Base-by-base conservation (phyloP, 2,888 invertebrate species). In the Allophyes oxyacanthae region DNA sequence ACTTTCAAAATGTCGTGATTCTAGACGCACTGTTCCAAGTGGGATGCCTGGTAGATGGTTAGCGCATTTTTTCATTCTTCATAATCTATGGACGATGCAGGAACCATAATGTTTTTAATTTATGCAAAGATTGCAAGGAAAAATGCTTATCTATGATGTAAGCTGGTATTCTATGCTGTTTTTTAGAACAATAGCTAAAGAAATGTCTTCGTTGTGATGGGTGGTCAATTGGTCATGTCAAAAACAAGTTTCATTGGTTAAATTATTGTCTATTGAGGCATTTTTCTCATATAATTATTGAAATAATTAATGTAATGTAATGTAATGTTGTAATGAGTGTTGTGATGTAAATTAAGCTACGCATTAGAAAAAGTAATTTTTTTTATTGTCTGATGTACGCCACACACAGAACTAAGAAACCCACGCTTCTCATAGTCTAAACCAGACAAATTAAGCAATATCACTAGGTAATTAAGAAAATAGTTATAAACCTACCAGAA, bases 101-200 rank as follows among this genome's bases (percentile, higher is more conserved):
- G 28, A 36, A 41, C n/a, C 44, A 48, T 66, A 67, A 38, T 42
- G 46, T 58, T 66, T 55, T 66, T 45, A 72, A 66, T 72, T 66
- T 66, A 66, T 66, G 48, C 68, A 59, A 41, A 40, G 44, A n/a
- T n/a, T n/a, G n/a, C n/a, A n/a, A n/a, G n/a, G n/a, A n/a, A n/a
- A n/a, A n/a, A n/a, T 4, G 20, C 20, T 20, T 20, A 20, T 20
- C 20, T 4, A 3, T 20, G 20, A 3, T 20, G 20, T 10, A 32
- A 32, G n/a, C 2, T 32, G 8, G 1, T 10, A 0, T 15, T 10
- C 10, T 15, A 15, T 37, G 37, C 20, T 20, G 2, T 20, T 3
- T n/a, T 20, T 37, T 14, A 10, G 32, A 8, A 37, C 13, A 45
- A 25, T 30, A 34, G n/a, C 34, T 13, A 1, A 46, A 20, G 11